Evolutionary conservation across 2,888 invertebrate genomes (phyloP).

Genomic region (Achlya flavicornis): DNA sequence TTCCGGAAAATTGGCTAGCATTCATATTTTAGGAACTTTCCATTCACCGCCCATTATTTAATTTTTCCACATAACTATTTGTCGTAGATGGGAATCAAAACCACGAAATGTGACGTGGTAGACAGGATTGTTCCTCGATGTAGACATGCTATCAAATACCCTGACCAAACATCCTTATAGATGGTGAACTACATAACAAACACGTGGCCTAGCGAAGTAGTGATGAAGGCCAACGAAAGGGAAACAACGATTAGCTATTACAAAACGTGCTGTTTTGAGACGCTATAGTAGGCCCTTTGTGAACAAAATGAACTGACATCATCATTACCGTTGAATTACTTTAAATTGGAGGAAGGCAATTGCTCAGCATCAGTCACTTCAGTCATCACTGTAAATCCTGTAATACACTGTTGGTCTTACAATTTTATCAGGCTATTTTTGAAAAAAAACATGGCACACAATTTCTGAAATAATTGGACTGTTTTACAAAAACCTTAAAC

Average conservation of each 20-base stretch:
- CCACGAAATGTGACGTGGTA: too few relatives aligned
- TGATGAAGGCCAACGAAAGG: slow-evolving; percentile 17
- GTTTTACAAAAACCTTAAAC: too few relatives aligned
- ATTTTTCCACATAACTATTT: too few relatives aligned
- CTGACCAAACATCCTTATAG: neutral
- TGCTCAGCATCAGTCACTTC: neutral
- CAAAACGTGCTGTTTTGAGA: neutral
- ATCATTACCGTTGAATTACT: neutral
- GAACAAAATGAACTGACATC: neutral
- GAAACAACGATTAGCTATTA: slow-evolving; percentile 7
- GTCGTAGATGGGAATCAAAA: too few relatives aligned
- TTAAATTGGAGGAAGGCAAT: neutral
- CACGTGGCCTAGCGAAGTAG: neutral
- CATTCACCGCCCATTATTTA: too few relatives aligned
- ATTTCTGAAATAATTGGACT: too few relatives aligned
- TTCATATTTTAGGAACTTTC: too few relatives aligned
- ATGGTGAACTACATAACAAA: neutral
- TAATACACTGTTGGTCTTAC: neutral
- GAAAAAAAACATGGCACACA: neutral
- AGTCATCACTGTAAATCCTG: neutral
- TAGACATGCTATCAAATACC: neutral
- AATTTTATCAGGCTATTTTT: neutral
- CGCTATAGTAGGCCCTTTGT: neutral
- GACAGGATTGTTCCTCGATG: too few relatives aligned
- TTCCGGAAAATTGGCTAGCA: too few relatives aligned